Base-by-base conservation (phyloP, 2,113 vertebrate genomes). In the Fregata magnificens region DNA sequence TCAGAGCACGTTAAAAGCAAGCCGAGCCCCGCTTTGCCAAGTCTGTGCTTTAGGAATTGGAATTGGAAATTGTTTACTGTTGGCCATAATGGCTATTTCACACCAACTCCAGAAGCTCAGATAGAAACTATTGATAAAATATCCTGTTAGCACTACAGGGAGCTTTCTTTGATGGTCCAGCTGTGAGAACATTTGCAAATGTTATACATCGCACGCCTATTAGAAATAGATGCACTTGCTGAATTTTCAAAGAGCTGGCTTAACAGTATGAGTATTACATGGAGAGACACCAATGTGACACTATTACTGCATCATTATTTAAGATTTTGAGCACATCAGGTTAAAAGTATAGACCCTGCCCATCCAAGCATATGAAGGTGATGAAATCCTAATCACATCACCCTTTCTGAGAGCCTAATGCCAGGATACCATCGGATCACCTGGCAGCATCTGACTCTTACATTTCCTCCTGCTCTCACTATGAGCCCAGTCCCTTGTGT, bases 131-230 rank as follows among this genome's bases (percentile, higher is more conserved):
- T 80, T 72, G 86, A 87, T 91, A 79, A 95, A 94, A 95, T 73
- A 91, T 70, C 91, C 86, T 65, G 88, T 29, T 85, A 2, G 3
- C 78, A 47, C n/a, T 42, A 45, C 70, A 79, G 86, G 79, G 50
- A 94, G 78, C 26, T 92, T 91, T 59, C 82, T 74, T 82, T 79
- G 65, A 74, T 67, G 58, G 52, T 59, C 52, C 86, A 92, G 93
- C 86, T 95, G 91, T 72, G 81, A 87, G 86, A 87, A 87, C 49
- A 79, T 38, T 95, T 82, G 86, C 77, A 84, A 71, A 82, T 67
- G 56, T 78, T 55, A 34, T 45, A 29, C 28, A 58, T 63, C 7
- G 5, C 49, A 49, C 2, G 36, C 32, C 56, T 79, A 19, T 74
- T 90, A 88, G 55, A 92, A 90, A 91, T 70, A 66, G 76, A 91